Base-by-base conservation (phyloP, 2,113 vertebrate genomes). In the Amphilophus citrinellus region DNA sequence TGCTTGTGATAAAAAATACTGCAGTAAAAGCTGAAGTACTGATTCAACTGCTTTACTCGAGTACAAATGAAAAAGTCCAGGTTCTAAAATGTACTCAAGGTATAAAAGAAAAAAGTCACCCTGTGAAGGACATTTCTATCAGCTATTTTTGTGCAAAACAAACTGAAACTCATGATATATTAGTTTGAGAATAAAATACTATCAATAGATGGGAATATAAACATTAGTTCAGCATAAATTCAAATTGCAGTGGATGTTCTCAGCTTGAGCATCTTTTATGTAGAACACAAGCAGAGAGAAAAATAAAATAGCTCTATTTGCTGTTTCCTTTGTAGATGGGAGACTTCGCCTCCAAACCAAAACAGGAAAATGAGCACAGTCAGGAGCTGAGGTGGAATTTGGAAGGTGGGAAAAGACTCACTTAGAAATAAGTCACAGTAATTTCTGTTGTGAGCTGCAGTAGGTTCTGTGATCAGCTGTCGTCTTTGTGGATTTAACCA, bases 131-230 rank as follows among this genome's bases (percentile, higher is more conserved):
- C 62, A 22, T 65, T 42, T 65, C 37, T 42, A 65, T 14, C 62
- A 42, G 37, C 62, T 22, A 5, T 42, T 5, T 42, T 6, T 35
- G 35, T 0, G 11, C 35, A 42, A 65, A 42, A 11, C 20, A 39
- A 5, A 42, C 20, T 42, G 35, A 37, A 42, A 11, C 62, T 65
- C 0, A 20, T 42, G 37, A 6, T 65, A 13, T 0, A 3, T 0
- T 22, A 0, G 39, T 65, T 2, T 35, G 35, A 32, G 7, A 35
- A 35, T 35, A 7, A 35, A 35, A 22, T 22, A 42, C 22, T 65
- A 42, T 42, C 22, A 24, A 15, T 42, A 42, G 35, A 9, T 5
- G 0, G 39, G 11, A 0, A 22, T 22, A 65, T 65, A 42, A 65
- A 65, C 37, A 42, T 65, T 65, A 42, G 8, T 65, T 42, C 62